Conservation (phyloP, 2,888 invertebrate species). For the Epirrhoe tristata region DNA sequence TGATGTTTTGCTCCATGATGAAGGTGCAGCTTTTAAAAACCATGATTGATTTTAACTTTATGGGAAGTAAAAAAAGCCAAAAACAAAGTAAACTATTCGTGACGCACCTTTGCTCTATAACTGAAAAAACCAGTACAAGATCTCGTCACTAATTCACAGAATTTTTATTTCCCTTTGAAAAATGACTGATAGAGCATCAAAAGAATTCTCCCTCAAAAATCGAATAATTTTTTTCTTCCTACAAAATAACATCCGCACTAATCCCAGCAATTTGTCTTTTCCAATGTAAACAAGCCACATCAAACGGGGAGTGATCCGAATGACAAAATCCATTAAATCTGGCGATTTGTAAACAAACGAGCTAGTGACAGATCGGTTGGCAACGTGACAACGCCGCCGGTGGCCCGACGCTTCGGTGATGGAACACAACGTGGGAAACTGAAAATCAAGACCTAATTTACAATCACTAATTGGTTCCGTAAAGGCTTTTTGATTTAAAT, state of each 20-base stretch:
- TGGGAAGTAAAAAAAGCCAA: neutral
- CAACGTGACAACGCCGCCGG: conserved; percentile 70
- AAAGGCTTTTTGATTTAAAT: too few species aligned
- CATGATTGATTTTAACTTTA: neutral
- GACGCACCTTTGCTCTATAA: neutral
- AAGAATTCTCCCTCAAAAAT: conserved; percentile 23
- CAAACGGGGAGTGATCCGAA: conserved; percentile 71
- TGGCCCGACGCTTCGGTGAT: conserved; percentile 30
- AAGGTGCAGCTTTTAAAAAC: neutral
- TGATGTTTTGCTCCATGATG: neutral
- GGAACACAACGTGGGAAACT: neutral
- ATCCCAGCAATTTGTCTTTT: conserved; percentile 68
- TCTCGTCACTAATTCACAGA: conserved; percentile 34
- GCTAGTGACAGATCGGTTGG: conserved; percentile 81
- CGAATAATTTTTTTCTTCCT: conserved; percentile 19
- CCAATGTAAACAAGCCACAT: conserved; percentile 72
- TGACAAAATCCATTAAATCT: conserved; percentile 83
- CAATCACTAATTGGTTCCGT: conserved; percentile 22
- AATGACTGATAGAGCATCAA: conserved; percentile 22
- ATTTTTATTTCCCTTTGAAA: conserved; percentile 12
- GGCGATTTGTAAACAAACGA: conserved; percentile 82
- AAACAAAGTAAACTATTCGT: neutral
- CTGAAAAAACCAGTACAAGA: conserved; percentile 31
- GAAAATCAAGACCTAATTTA: neutral
- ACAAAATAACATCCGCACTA: conserved; percentile 44